Evolutionary conservation across 1,140 invertebrate species (phyloP), one percentile per base, ranked within the genome.

Genomic region (Drosophila sproati): DNA sequence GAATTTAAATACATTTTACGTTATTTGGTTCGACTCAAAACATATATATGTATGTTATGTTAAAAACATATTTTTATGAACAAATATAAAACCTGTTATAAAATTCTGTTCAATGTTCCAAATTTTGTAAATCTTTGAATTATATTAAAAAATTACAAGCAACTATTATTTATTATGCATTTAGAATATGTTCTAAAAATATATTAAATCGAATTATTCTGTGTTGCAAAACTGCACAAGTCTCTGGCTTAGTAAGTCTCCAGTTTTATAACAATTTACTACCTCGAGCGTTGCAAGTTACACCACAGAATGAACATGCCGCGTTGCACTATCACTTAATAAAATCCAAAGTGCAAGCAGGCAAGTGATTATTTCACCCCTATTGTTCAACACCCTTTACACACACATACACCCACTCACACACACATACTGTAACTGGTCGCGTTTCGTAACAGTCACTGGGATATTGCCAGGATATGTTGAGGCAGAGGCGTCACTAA

Each of bases 311-410:
- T 41, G 29, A 55, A 70, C 72, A 69, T 45, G 62, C 51, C 54
- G 45, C 45, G 47, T 35, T 34, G 31, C 55, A 45, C 59, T 50
- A 43, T 43, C 72, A 80, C 64, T 82, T 87, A 87, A 88, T 87
- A 87, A 88, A 87, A 83, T 87, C 79, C 80, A 87, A 88, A 87
- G 82, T 87, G 83, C 80, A 87, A 88, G 88, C 82, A 80, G 81
- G 72, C 83, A 87, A 87, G 82, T 87, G 82, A 87, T 87, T 87
- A 88, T 87, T 87, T 87, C 82, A 87, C 77, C 88, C 83, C 82
- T 88, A 82, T 87, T 87, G 82, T 87, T 82, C 76, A 72, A 68
- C 74, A 72, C 77, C 41, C 59, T 7, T 59, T 37, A 35, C 4
- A 35, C 31, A 54, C 43, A 64, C 69, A 35, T 37, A 55, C 12